Evolutionary conservation across 2,797 vertebrate species (phyloP).

Genomic region (Gadopsis marmoratus): DNA sequence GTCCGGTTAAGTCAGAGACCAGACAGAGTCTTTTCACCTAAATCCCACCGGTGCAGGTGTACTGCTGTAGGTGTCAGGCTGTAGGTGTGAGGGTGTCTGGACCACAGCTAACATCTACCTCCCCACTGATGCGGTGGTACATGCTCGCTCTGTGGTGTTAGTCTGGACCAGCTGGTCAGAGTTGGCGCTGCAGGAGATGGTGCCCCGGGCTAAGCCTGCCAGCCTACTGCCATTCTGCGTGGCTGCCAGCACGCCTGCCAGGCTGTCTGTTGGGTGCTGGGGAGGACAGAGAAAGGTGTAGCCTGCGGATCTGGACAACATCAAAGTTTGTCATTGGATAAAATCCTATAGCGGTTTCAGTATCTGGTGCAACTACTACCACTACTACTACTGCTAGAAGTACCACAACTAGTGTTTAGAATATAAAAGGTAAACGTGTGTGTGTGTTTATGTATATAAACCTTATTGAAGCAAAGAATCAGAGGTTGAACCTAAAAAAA

Average conservation of each 20-base stretch:
- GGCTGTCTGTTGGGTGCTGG: slow-evolving; percentile 75
- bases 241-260: slow-evolving; percentile 73
- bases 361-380: background rate
- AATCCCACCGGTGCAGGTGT: slow-evolving; percentile 50
- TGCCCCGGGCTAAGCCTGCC: slow-evolving; percentile 80
- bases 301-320: slow-evolving; percentile 58
- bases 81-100: slow-evolving; percentile 68
- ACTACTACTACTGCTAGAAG: background rate
- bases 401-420: background rate
- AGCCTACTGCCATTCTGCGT: slow-evolving; percentile 76
- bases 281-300: slow-evolving; percentile 73
- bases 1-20: slow-evolving; percentile 54
- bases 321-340: slow-evolving; percentile 64
- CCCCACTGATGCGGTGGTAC: slow-evolving; percentile 62
- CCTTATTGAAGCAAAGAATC: background rate
- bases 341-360: slow-evolving; percentile 51
- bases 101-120: slow-evolving; percentile 60
- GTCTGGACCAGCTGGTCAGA: slow-evolving; percentile 85
- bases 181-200: slow-evolving; percentile 81
- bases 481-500: background rate
- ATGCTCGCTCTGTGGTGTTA: slow-evolving; percentile 66
- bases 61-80: slow-evolving; percentile 61
- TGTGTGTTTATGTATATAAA: background rate
- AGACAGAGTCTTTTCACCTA: slow-evolving; percentile 62
- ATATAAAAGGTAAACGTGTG: background rate